Evolutionary conservation across 2,113 vertebrate genomes (phyloP).

Genomic region (Chascanopsetta lugubris): DNA sequence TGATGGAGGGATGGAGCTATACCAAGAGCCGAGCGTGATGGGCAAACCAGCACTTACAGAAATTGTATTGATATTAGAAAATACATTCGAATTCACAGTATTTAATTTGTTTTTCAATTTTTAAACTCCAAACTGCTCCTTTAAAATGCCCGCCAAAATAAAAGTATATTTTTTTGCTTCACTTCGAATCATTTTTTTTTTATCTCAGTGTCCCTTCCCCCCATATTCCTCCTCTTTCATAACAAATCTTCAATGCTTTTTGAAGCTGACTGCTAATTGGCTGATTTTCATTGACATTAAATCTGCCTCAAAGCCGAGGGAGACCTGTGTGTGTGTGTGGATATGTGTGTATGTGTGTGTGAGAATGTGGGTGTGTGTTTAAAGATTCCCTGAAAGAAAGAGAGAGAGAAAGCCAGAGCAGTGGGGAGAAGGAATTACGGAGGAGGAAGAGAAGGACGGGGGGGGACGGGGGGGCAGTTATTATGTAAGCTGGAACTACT

Average conservation of each 20-base stretch:
- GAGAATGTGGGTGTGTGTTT: constrained; percentile 28
- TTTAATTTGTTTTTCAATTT: too few relatives aligned
- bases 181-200: neutral
- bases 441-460: too few relatives aligned
- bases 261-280: constrained; percentile 63
- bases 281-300: constrained; percentile 64
- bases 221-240: constrained; percentile 25
- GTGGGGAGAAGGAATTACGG: neutral
- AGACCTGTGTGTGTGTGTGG: constrained; percentile 10
- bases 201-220: constrained; percentile 11
- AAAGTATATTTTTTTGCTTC: neutral
- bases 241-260: constrained; percentile 23
- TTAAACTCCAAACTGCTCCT: neutral
- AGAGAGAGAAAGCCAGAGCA: neutral
- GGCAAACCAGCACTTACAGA: neutral
- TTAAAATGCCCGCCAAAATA: neutral
- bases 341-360: constrained; percentile 12
- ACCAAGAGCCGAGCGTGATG: neutral
- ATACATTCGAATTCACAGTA: too few relatives aligned
- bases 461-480: neutral
- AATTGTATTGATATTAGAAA: too few relatives aligned
- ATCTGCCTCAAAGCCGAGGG: constrained; percentile 52
- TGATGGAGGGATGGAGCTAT: too few relatives aligned
- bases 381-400: constrained; percentile 33
- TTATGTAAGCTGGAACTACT: constrained; percentile 30